A percentile compares a stretch with the other conserved stretches of the same genome.
Conservation (phyloP, 2,113 vertebrate species). For the Pyxicephalus adspersus region DNA sequence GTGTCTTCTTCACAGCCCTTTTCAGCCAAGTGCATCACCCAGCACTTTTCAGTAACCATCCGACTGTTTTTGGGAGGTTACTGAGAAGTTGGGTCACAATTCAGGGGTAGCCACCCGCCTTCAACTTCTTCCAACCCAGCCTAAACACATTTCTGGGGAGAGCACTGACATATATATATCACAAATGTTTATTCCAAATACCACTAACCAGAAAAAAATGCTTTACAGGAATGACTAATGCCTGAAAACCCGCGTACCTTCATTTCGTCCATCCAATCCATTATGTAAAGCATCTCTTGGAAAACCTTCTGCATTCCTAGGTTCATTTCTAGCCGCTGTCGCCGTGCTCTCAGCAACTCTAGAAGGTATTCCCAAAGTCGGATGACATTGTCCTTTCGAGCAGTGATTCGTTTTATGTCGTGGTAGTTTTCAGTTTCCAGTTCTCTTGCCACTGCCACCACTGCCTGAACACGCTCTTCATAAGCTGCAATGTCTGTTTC, state of each 20-base stretch:
- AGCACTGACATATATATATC: no score
- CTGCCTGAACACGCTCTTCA: slow-evolving; percentile 91
- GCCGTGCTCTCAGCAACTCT: slow-evolving; percentile 87
- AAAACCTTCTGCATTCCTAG: slow-evolving; percentile 93
- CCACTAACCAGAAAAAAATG: neutral
- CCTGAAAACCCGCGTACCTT: slow-evolving; percentile 74
- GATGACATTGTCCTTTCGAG: slow-evolving; percentile 91
- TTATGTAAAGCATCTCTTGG: slow-evolving; percentile 97
- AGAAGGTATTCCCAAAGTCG: slow-evolving; percentile 95
- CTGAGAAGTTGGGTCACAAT: no score
- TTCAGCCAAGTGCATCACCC: no score
- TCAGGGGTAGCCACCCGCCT: no score
- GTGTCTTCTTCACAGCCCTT: no score
- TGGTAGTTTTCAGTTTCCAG: slow-evolving; percentile 92
- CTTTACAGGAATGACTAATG: no score
- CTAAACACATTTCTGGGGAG: no score
- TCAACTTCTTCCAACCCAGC: no score
- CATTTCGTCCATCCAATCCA: slow-evolving; percentile 99
- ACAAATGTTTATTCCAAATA: slow-evolving; percentile 17
- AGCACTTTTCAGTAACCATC: no score
- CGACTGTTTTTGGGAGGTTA: no score
- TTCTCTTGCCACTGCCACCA: slow-evolving; percentile 87
- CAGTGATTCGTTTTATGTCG: slow-evolving; percentile 89
- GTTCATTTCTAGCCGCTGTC: slow-evolving; percentile 91
- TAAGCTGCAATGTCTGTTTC: slow-evolving; percentile 94